phyloP scores from a whole-genome alignment of 1,140 invertebrate species.

The Ptiloglossa arizonensis region DNA sequence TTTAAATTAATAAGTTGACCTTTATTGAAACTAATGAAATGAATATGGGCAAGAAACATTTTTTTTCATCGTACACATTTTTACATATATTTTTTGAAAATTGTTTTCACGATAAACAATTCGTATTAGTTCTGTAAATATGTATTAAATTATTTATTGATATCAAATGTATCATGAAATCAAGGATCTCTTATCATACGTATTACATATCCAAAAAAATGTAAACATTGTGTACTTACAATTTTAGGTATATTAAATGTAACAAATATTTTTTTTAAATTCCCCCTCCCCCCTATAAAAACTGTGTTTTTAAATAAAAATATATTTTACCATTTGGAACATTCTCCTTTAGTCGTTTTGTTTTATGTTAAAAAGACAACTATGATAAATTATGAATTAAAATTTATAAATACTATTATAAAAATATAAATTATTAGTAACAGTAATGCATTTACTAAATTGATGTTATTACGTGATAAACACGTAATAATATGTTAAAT shows the following conservation, averaged over 20 bases:
- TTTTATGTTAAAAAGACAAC: neutral
- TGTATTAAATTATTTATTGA: conserved; percentile 57
- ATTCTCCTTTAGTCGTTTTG: neutral
- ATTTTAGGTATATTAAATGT: conserved; percentile 23
- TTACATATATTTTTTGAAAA: conserved; percentile 15
- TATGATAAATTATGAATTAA: conserved; percentile 23
- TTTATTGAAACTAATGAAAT: neutral
- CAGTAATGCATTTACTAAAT: neutral
- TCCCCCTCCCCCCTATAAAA: neutral
- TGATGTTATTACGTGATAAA: neutral
- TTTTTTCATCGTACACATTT: neutral
- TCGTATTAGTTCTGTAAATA: conserved; percentile 41
- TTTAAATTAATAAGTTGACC: neutral
- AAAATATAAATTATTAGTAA: conserved; percentile 7
- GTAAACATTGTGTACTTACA: conserved; percentile 10
- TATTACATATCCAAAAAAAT: neutral
- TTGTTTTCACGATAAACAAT: neutral
- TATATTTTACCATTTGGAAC: neutral
- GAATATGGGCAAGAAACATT: neutral
- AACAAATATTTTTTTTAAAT: conserved; percentile 5
- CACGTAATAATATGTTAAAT: neutral
- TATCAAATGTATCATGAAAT: conserved; percentile 25
- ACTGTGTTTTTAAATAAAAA: conserved; percentile 18
- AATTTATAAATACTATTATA: neutral
- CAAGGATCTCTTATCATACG: conserved; percentile 35